Evolutionary conservation across 2,797 vertebrate genomes (phyloP), one percentile per base, ranked within the genome.

Genomic region (Tragelaphus eurycerus): DNA sequence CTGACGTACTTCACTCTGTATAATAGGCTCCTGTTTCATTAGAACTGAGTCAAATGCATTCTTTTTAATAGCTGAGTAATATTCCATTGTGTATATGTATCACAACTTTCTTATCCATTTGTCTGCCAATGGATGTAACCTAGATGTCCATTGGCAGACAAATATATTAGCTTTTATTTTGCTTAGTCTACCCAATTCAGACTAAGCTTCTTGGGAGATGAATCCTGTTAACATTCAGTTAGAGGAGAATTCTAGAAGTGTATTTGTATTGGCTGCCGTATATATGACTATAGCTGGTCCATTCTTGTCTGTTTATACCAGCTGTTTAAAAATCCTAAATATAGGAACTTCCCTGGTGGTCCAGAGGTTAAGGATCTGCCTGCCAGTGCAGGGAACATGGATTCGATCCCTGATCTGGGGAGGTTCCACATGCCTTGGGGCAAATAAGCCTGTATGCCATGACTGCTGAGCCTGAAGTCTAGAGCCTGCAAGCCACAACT

Each of bases 311-410:
- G 31, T 48, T 86, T 93, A 74, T 81, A 52, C 6, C 17, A 31
- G 31, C 29, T 96, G 54, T 95, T 94, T 93, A 89, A 96, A 96
- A 89, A 79, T 43, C 52, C 57, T 83, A 86, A 93, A 27, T 81
- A 89, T 34, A 46, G 38, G 38, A 25, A 46, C 38, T 74, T 46
- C 71, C 71, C 71, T 74, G 38, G 71, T 74, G 71, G 71, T 14
- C 71, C 71, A 74, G 12, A 25, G 38, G 71, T 43, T 74, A 46
- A 43, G 38, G 43, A 74, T 46, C 38, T 46, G 71, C 38, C 23
- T 74, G 38, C 71, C 71, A 43, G 23, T 74, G 23, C 38, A 46
- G 71, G 71, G 38, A 43, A 43, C 71, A 27, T 74, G 71, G 71
- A 27, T 46, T 74, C 1, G 23, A 46, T 27, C 38, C 71, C 38